Percentiles rank a stretch among this genome's conserved stretches.
phyloP scores from a whole-genome alignment of 2,113 vertebrate genomes.

The Penelope pileata region DNA sequence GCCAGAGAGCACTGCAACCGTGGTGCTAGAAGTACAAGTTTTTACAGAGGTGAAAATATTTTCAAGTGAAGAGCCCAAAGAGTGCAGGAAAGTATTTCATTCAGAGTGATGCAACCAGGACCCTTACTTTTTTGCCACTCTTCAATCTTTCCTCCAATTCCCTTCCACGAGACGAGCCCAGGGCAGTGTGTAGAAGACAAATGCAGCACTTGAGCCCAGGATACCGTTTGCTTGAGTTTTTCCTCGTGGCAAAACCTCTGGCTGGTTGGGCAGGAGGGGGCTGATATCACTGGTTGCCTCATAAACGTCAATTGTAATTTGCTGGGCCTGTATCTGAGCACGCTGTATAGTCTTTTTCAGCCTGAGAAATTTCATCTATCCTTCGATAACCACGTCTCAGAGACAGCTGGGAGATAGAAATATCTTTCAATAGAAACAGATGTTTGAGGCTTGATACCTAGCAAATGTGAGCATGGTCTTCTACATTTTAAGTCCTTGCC shows the following conservation, averaged over 20 bases:
- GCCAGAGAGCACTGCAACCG: not conserved
- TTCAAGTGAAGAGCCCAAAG: not conserved
- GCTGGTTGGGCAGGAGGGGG: not conserved
- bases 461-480: not conserved
- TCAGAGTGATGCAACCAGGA: not conserved
- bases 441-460: not conserved
- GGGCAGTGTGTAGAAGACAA: not conserved
- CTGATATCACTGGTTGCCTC: not conserved
- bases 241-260: not conserved
- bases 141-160: not conserved
- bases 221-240: not conserved
- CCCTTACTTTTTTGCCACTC: accelerated
- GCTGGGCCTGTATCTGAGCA: not conserved
- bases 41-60: not conserved
- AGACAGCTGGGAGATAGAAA: not conserved
- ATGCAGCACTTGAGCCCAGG: not conserved
- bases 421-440: not conserved
- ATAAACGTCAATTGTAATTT: not conserved
- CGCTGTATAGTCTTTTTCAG: not conserved
- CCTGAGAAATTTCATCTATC: not conserved
- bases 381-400: not conserved
- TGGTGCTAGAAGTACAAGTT: not conserved
- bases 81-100: not conserved
- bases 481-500: not conserved
- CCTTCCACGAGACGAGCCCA: not conserved